A percentile compares a stretch with the other conserved stretches of the same genome.
Conservation (phyloP, 2,888 invertebrate genomes). For the Nomada ferruginata region DNA sequence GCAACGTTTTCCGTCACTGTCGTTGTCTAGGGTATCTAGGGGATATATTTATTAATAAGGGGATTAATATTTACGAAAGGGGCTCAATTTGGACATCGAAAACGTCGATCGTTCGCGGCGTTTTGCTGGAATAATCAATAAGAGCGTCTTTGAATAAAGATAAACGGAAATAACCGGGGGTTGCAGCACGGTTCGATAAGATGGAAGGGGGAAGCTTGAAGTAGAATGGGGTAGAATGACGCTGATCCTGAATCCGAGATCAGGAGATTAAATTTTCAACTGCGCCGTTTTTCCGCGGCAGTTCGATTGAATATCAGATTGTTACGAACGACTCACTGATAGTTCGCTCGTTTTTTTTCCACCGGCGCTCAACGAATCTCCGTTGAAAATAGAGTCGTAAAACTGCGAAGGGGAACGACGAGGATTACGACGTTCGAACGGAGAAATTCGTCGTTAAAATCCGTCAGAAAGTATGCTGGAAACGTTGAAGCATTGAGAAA, state of each 20-base stretch:
- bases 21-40: too few species aligned
- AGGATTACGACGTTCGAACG: neutral
- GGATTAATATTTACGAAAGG: too few species aligned
- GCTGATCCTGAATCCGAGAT: constrained; percentile 4
- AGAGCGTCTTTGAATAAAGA: neutral
- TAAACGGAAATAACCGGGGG: constrained; percentile 1
- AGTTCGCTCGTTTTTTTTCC: neutral
- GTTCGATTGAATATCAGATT: constrained; percentile 2
- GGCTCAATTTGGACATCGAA: too few species aligned
- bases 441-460: constrained; percentile 5
- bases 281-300: neutral
- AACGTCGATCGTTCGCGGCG: too few species aligned
- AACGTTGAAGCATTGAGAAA: neutral
- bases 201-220: neutral
- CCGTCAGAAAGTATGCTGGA: neutral
- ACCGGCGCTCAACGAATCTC: constrained; percentile 8
- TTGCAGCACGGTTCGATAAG: neutral
- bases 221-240: neutral
- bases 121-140: neutral
- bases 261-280: neutral
- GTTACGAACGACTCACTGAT: neutral
- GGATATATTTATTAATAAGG: too few species aligned
- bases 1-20: too few species aligned
- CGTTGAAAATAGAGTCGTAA: neutral
- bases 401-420: neutral